Conservation (phyloP, 92 coral and sea anemone species). For the Virgularia gustaviana region DNA sequence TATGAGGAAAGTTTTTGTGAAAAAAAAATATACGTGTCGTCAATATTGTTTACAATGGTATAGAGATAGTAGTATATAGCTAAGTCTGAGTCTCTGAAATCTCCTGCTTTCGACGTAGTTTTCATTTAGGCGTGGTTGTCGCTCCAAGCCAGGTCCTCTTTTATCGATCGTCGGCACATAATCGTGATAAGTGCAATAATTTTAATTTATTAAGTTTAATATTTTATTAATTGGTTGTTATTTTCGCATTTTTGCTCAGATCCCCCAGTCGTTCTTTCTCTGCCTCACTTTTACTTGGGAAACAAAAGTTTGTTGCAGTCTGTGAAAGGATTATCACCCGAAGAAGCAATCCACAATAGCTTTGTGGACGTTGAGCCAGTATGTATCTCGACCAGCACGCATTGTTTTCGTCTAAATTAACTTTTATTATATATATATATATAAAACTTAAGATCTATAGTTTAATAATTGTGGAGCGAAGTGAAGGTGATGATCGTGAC, state of each 20-base stretch:
- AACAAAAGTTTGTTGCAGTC: conserved; percentile 56
- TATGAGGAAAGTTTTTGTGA: no score
- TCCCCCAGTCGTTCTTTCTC: conserved; percentile 78
- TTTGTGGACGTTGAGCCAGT: conserved; percentile 88
- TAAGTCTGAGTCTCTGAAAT: no score
- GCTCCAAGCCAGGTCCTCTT: no score
- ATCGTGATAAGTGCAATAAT: neutral
- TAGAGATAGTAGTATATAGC: no score
- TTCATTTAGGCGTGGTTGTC: no score
- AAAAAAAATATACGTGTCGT: no score
- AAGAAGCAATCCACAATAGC: conserved; percentile 56
- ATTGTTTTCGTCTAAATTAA: neutral
- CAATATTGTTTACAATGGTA: no score
- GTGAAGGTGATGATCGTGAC: neutral
- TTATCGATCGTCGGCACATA: neutral
- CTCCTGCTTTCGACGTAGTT: neutral
- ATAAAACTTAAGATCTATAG: neutral
- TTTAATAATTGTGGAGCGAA: neutral
- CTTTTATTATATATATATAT: neutral
- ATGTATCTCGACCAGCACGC: conserved; percentile 13
- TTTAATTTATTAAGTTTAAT: neutral
- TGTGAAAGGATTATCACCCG: conserved; percentile 70
- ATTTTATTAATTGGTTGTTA: no score
- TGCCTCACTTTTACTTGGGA: conserved; percentile 89
- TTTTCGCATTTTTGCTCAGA: conserved; percentile 59